Conservation (phyloP, 2,797 vertebrate species). For the Gila robusta region DNA sequence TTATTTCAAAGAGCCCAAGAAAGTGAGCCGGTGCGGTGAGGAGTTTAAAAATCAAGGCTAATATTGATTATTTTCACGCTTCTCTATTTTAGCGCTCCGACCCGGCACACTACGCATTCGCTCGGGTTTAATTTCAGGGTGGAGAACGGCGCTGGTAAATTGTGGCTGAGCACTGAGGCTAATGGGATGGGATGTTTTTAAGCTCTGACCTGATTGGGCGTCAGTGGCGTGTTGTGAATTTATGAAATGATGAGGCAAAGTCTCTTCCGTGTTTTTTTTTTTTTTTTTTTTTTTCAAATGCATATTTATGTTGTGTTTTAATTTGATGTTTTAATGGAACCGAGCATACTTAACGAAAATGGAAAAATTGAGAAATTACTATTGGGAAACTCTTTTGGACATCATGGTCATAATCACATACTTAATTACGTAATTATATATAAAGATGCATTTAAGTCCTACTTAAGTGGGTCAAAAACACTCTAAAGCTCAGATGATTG, state of each 20-base stretch:
- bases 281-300: background rate
- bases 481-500: background rate
- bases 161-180: slow-evolving; percentile 19
- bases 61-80: slow-evolving; percentile 25
- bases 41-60: slow-evolving; percentile 27
- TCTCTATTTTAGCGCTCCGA: background rate
- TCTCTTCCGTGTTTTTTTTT: background rate
- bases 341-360: background rate
- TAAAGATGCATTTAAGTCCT: background rate
- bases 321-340: background rate
- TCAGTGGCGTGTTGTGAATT: slow-evolving; percentile 1
- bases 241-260: slow-evolving; percentile 1
- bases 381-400: background rate
- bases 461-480: background rate
- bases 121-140: slow-evolving; percentile 44
- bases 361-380: background rate
- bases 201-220: background rate
- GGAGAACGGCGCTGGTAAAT: slow-evolving; percentile 25
- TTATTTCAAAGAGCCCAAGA: slow-evolving; percentile 43
- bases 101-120: slow-evolving; percentile 8
- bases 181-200: slow-evolving; percentile 35
- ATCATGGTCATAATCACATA: background rate
- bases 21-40: background rate
- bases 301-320: background rate
- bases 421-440: background rate